Evolutionary conservation across 2,888 invertebrate species (phyloP).

Genomic region (Dicycla oo): DNA sequence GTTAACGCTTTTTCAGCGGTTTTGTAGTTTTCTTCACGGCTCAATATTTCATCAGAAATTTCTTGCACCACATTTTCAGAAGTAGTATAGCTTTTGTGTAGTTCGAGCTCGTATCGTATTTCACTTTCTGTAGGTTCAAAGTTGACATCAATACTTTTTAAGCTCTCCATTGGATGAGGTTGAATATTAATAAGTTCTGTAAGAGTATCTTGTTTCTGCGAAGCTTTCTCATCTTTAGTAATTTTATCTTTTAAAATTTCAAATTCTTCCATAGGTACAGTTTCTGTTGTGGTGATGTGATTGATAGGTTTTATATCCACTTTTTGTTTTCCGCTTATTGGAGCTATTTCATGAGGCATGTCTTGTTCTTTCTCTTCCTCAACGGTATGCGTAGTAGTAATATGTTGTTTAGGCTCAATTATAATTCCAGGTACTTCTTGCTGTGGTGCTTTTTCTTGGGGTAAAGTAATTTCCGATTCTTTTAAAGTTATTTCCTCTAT

Average conservation of each 20-base stretch:
- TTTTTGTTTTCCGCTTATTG: slow-evolving; percentile 67
- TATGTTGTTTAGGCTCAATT: slow-evolving; percentile 76
- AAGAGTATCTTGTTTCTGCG: slow-evolving; percentile 64
- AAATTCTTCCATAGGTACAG: slow-evolving; percentile 75
- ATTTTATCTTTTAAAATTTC: slow-evolving; percentile 64
- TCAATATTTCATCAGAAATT: slow-evolving; percentile 63
- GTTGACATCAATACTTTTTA: slow-evolving; percentile 62
- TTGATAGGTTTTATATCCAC: slow-evolving; percentile 73
- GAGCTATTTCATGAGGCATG: slow-evolving; percentile 62
- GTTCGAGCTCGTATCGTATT: slow-evolving; percentile 71
- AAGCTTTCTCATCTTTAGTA: slow-evolving; percentile 74
- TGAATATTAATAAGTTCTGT: slow-evolving; percentile 74
- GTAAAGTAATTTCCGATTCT: slow-evolving; percentile 71
- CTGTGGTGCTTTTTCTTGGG: slow-evolving; percentile 58
- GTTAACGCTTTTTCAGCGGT: slow-evolving; percentile 70
- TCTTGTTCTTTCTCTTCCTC: slow-evolving; percentile 77
- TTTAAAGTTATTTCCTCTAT: slow-evolving; percentile 73
- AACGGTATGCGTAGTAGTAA: slow-evolving; percentile 75
- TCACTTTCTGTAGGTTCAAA: slow-evolving; percentile 67
- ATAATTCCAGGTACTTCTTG: slow-evolving; percentile 67
- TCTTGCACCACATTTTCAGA: slow-evolving; percentile 75
- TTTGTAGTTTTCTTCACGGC: slow-evolving; percentile 58
- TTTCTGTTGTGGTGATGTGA: slow-evolving; percentile 80
- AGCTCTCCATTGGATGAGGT: slow-evolving; percentile 76
- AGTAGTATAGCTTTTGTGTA: slow-evolving; percentile 77